Evolutionary conservation across 2,797 vertebrate species (phyloP).

Genomic region (Brotula barbata): DNA sequence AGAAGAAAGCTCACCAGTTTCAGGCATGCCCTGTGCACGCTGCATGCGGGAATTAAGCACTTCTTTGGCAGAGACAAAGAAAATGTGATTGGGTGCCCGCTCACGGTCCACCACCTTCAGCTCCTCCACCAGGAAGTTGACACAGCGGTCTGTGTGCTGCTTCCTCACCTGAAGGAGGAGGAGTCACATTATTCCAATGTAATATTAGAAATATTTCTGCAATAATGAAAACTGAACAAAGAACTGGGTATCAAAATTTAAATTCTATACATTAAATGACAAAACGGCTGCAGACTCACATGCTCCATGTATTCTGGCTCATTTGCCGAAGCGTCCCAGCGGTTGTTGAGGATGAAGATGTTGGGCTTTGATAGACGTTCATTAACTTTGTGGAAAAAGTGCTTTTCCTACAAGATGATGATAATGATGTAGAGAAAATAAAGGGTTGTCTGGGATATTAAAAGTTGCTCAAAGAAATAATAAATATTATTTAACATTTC

Average conservation of each 20-base stretch:
- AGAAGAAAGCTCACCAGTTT: constrained; percentile 82
- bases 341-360: constrained; percentile 98
- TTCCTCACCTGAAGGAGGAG: constrained; percentile 83
- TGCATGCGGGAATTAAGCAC: constrained; percentile 95
- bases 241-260: too few species aligned
- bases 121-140: constrained; percentile 94
- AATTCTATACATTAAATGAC: neutral
- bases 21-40: constrained; percentile 95
- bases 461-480: neutral
- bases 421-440: neutral
- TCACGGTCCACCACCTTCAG: constrained; percentile 89
- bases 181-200: neutral
- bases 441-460: neutral
- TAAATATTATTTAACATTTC: too few species aligned
- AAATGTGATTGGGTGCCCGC: constrained; percentile 91
- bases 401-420: constrained; percentile 86
- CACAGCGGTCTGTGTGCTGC: constrained; percentile 95
- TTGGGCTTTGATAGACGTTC: constrained; percentile 97
- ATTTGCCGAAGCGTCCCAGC: constrained; percentile 97
- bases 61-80: constrained; percentile 98
- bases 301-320: constrained; percentile 99
- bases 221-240: neutral
- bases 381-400: constrained; percentile 99
- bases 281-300: constrained; percentile 78
- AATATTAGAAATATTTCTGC: neutral